These are phyloP conservation scores for Pipa parva DNA, from an alignment of 2,113 vertebrate genomes.

Conservation along the genomic window DNA sequence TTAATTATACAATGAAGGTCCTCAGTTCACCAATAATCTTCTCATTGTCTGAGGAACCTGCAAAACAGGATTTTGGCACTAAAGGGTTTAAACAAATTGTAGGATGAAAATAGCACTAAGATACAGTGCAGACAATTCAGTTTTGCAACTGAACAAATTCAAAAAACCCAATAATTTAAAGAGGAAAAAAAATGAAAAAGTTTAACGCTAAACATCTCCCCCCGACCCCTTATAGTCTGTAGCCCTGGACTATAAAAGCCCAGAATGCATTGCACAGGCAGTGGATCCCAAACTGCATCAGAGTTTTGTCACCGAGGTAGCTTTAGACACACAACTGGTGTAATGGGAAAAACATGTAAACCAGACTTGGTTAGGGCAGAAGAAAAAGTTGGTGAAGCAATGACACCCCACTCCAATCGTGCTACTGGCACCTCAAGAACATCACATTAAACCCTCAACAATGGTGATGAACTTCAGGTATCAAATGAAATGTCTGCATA, in stretches of 20 bases:
- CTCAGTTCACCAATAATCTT: not conserved
- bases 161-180: not conserved
- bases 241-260: not conserved
- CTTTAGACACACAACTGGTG: slow-evolving; percentile 15
- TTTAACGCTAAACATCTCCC: not conserved
- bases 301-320: slow-evolving; percentile 35
- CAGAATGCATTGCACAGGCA: slow-evolving; percentile 23
- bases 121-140: not conserved
- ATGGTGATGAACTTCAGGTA: not conserved
- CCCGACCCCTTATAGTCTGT: not conserved
- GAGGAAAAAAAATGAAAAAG: not conserved
- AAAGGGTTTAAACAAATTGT: not conserved
- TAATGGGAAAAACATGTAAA: not conserved
- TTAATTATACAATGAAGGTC: not conserved
- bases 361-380: not conserved
- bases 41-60: not conserved
- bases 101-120: not conserved
- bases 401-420: not conserved
- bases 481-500: not conserved
- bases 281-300: slow-evolving; percentile 16
- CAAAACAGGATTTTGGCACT: not conserved
- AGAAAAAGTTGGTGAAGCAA: not conserved
- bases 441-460: not conserved
- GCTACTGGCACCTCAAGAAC: no score
- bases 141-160: not conserved